Conservation (phyloP, 2,888 invertebrate species). For the Tetranychus piercei region DNA sequence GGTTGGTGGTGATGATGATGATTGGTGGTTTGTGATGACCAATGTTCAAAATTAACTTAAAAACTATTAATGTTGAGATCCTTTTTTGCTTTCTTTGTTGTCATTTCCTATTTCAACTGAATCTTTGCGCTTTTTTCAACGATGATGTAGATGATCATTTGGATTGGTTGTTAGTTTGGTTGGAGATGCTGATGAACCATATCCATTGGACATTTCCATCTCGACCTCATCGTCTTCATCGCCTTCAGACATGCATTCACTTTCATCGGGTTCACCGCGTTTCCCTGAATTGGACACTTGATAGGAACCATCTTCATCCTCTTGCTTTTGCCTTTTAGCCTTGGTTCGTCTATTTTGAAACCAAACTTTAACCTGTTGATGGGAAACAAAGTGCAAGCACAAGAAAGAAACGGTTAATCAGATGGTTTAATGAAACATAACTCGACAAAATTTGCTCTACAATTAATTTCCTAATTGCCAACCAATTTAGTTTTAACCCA, state of each 20-base stretch:
- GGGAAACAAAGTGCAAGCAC: background rate
- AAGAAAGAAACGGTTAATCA: background rate
- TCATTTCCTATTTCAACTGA: no score
- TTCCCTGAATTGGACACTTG: constrained; percentile 6
- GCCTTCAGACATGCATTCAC: constrained; percentile 2
- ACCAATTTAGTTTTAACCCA: background rate
- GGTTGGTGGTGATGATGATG: no score
- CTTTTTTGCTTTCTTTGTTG: no score
- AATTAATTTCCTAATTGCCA: no score
- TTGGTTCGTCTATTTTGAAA: constrained; percentile 28
- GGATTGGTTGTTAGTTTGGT: background rate
- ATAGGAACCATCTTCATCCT: constrained; percentile 21
- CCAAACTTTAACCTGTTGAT: constrained; percentile 26
- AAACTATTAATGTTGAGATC: no score
- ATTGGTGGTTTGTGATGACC: no score
- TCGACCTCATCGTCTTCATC: background rate
- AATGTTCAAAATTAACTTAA: no score
- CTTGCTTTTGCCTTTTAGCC: constrained; percentile 27
- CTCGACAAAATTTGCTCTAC: no score
- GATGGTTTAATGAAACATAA: no score
- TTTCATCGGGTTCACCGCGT: constrained; percentile 5
- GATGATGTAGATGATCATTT: no score
- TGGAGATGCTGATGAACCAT: background rate
- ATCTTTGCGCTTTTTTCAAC: no score
- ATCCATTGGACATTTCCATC: background rate